Conservation (phyloP, 2,888 invertebrate genomes). For the Tridacna gigas region DNA sequence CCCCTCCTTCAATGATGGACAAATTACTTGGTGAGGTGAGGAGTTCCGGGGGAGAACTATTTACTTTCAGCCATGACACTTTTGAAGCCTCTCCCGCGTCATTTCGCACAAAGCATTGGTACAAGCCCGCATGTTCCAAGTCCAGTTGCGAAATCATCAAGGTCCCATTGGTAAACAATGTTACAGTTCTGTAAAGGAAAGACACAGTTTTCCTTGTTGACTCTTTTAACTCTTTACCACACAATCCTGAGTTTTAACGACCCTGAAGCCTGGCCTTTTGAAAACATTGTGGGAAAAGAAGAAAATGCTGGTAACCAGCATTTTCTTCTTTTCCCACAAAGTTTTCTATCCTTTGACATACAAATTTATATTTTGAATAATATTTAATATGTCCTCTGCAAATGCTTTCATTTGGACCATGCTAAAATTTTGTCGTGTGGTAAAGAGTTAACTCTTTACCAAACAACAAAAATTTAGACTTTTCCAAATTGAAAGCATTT, state of each 20-base stretch:
- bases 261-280: not conserved
- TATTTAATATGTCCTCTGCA: not conserved
- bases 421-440: too few relatives aligned
- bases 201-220: not conserved
- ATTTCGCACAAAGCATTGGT: conserved; percentile 96
- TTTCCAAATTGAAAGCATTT: too few relatives aligned
- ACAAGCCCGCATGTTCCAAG: conserved; percentile 96
- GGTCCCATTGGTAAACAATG: conserved; percentile 69
- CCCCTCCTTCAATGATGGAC: conserved; percentile 96
- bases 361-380: too few relatives aligned
- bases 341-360: not conserved
- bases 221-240: not conserved
- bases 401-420: too few relatives aligned
- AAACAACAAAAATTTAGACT: too few relatives aligned
- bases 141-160: conserved; percentile 90
- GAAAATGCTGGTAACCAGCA: not conserved
- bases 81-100: conserved; percentile 95
- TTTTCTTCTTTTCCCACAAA: not conserved
- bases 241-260: too few relatives aligned
- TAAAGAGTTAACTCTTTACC: too few relatives aligned
- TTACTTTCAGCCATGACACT: conserved; percentile 96
- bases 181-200: conserved; percentile 63
- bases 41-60: conserved; percentile 97
- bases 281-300: not conserved
- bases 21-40: conserved; percentile 93